Percentiles rank a stretch among this genome's conserved stretches.
These are phyloP conservation scores for Lucinisca nassula DNA, from an alignment of 2,888 invertebrate genomes.

Conservation along the genomic window DNA sequence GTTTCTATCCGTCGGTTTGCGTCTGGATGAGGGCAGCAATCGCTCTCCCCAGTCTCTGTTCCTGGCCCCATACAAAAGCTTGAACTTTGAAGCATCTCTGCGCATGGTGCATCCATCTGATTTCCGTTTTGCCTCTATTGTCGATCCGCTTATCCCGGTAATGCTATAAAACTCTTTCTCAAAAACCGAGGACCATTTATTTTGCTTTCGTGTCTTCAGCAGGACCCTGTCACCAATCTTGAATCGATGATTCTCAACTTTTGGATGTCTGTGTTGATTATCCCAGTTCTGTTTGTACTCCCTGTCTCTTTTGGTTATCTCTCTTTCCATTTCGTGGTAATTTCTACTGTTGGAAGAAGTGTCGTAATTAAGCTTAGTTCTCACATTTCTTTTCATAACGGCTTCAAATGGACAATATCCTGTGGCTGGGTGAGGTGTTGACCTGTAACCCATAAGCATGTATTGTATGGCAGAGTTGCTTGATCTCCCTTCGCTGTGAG, in stretches of 20 bases:
- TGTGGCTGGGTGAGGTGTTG: too few relatives aligned
- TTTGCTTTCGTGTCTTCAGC: slow-evolving; percentile 16
- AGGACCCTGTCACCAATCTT: slow-evolving; percentile 27
- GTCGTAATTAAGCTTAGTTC: slow-evolving; percentile 33
- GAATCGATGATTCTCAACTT: neutral
- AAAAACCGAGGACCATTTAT: slow-evolving; percentile 27
- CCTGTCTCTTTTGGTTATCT: slow-evolving; percentile 12
- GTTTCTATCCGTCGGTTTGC: too few relatives aligned
- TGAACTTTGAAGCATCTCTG: slow-evolving; percentile 1
- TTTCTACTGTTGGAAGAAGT: neutral
- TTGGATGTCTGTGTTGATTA: slow-evolving; percentile 9
- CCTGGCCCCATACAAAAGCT: neutral
- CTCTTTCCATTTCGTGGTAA: neutral
- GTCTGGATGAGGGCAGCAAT: too few relatives aligned
- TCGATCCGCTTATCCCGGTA: slow-evolving; percentile 27
- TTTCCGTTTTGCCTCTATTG: slow-evolving; percentile 22
- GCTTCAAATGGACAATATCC: too few relatives aligned
- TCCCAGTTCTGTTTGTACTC: slow-evolving; percentile 27
- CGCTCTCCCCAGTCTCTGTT: too few relatives aligned
- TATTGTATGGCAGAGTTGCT: neutral
- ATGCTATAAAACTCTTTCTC: slow-evolving; percentile 30
- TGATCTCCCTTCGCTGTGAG: too few relatives aligned
- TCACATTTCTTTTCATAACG: slow-evolving; percentile 24
- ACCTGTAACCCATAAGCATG: slow-evolving; percentile 30
- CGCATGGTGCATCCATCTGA: slow-evolving; percentile 21